A percentile compares a stretch with the other conserved stretches of the same genome.
phyloP scores from a whole-genome alignment of 2,797 vertebrate genomes.

The Streptopelia turtur region DNA sequence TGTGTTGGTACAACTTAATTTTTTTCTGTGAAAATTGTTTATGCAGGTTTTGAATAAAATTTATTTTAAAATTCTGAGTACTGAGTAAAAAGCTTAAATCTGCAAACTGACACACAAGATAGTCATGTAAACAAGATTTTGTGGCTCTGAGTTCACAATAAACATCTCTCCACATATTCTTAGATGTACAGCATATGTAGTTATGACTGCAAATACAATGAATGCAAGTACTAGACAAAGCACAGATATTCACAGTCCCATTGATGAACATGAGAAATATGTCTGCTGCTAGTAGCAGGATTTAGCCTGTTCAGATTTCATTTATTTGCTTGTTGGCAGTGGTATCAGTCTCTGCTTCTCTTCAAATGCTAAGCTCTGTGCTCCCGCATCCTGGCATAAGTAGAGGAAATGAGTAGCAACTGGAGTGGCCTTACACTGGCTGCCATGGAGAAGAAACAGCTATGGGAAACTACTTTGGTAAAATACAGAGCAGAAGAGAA shows the following conservation, averaged over 20 bases:
- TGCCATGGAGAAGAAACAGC: neutral
- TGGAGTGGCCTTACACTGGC: neutral
- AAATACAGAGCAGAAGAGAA: neutral
- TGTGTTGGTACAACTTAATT: neutral
- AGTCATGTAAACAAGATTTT: neutral
- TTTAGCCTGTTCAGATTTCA: neutral
- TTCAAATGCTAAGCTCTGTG: neutral
- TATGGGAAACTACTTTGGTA: neutral
- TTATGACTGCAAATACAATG: neutral
- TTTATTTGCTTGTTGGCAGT: neutral
- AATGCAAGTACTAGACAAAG: neutral
- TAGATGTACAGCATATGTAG: neutral
- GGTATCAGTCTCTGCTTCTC: slow-evolving; percentile 1
- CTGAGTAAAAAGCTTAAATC: neutral
- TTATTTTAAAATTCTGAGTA: neutral
- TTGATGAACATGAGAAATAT: neutral
- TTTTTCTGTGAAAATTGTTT: neutral
- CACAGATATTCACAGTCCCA: neutral
- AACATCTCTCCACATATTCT: neutral
- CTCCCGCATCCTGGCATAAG: neutral
- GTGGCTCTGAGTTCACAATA: neutral
- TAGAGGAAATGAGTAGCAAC: neutral
- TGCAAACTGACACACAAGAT: neutral
- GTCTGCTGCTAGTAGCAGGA: neutral
- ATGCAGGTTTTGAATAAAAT: neutral